Evolutionary conservation across 92 coral and sea anemone species (phyloP).

Genomic region (Epizoanthus stellaris): DNA sequence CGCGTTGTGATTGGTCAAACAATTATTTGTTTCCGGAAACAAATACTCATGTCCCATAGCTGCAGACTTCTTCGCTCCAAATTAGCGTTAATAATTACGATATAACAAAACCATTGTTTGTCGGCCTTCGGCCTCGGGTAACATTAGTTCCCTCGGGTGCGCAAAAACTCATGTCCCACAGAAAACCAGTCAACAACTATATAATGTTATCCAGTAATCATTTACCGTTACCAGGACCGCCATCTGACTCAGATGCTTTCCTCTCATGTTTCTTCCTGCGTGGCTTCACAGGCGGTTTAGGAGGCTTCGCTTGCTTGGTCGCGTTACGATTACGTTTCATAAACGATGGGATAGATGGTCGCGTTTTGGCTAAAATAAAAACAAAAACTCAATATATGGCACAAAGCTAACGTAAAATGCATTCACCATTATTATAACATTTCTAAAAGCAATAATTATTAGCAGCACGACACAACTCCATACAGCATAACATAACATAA

Average conservation of each 20-base stretch:
- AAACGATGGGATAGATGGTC: conserved; percentile 25
- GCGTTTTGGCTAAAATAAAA: background rate
- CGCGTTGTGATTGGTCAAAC: too few relatives aligned
- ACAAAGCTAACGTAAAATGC: background rate
- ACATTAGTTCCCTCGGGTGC: too few relatives aligned
- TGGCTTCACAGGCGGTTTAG: conserved; percentile 12
- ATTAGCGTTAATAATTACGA: too few relatives aligned
- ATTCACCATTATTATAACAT: background rate
- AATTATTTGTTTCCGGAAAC: too few relatives aligned
- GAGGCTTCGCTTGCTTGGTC: background rate
- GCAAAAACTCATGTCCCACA: too few relatives aligned
- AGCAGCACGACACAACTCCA: too few relatives aligned
- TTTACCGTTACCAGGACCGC: background rate
- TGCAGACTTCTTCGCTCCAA: too few relatives aligned
- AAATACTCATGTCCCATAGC: too few relatives aligned
- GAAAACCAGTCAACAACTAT: too few relatives aligned
- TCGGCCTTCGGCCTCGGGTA: too few relatives aligned
- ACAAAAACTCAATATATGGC: background rate
- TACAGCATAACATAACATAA: too few relatives aligned
- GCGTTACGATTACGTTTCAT: background rate
- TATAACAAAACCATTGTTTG: too few relatives aligned
- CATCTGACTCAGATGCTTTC: background rate
- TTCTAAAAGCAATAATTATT: background rate
- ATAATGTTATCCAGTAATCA: background rate
- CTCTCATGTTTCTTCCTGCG: background rate